Evolutionary conservation across 2,888 invertebrate genomes (phyloP).

Genomic region (Rhynchonema sp.): DNA sequence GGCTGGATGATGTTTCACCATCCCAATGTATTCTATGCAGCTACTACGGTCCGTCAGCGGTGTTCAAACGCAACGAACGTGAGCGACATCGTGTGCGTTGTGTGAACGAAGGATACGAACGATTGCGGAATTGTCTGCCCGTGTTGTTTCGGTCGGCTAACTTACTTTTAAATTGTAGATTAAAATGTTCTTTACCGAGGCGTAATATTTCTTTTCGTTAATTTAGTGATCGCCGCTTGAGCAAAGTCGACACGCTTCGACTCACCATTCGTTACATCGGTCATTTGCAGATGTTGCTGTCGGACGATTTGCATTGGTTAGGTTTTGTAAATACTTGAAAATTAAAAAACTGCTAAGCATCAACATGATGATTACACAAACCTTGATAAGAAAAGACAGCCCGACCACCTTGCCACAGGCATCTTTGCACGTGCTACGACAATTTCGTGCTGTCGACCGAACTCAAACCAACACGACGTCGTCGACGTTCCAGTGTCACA

Average conservation of each 20-base stretch:
- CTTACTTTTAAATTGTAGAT: too few relatives aligned
- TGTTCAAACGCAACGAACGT: conserved; percentile 29
- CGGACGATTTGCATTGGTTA: conserved; percentile 10
- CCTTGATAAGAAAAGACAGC: too few relatives aligned
- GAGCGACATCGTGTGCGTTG: conserved; percentile 29
- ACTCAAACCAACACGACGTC: too few relatives aligned
- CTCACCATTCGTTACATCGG: conserved; percentile 28
- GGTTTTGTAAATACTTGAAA: too few relatives aligned
- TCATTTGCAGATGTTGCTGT: conserved; percentile 20
- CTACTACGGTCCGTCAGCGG: conserved; percentile 16
- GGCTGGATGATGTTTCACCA: too few relatives aligned
- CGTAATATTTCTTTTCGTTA: too few relatives aligned
- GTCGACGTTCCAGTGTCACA: too few relatives aligned
- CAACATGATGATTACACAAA: too few relatives aligned
- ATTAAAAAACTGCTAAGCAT: too few relatives aligned
- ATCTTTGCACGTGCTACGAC: neutral
- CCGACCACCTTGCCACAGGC: too few relatives aligned
- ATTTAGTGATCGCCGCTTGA: conserved; percentile 18
- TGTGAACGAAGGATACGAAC: conserved; percentile 31
- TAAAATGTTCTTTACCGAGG: too few relatives aligned
- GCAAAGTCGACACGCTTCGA: conserved; percentile 31
- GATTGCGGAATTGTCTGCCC: conserved; percentile 25
- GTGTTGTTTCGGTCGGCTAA: conserved; percentile 23
- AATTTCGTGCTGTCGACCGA: conserved; percentile 58
- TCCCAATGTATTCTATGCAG: neutral